phyloP scores from a whole-genome alignment of 2,888 invertebrate genomes.

The Clepsis dumicolana region DNA sequence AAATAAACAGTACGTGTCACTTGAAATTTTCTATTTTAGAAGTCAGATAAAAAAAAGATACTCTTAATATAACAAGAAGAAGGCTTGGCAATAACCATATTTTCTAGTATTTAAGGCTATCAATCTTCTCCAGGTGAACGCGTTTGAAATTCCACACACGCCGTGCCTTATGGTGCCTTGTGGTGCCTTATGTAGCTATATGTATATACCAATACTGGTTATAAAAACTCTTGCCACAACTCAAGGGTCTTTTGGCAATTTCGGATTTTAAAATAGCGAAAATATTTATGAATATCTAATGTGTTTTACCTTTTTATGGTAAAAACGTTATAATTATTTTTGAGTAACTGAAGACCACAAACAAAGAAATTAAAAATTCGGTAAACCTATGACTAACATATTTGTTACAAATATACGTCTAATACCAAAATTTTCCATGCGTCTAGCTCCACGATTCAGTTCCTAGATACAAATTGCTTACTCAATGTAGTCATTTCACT shows the following conservation, averaged over 20 bases:
- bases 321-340: too few relatives aligned
- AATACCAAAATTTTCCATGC: not conserved
- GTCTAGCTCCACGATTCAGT: not conserved
- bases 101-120: conserved; percentile 12
- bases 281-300: too few relatives aligned
- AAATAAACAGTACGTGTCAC: too few relatives aligned
- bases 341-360: too few relatives aligned
- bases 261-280: too few relatives aligned
- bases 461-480: conserved; percentile 22
- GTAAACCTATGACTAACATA: not conserved
- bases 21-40: too few relatives aligned
- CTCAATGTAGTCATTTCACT: conserved; percentile 14
- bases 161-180: not conserved
- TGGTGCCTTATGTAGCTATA: too few relatives aligned
- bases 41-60: not conserved
- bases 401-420: not conserved
- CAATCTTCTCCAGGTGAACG: conserved; percentile 12
- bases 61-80: not conserved
- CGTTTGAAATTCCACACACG: conserved; percentile 19
- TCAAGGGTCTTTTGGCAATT: not conserved
- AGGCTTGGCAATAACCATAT: not conserved
- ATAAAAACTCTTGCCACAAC: conserved; percentile 10
- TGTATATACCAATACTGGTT: conserved; percentile 16
- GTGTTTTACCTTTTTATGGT: too few relatives aligned
- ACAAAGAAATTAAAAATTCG: too few relatives aligned